Percentiles rank a stretch among this genome's conserved stretches.
Conservation (phyloP, 2,888 invertebrate genomes). For the Tupiocoris notatus region DNA sequence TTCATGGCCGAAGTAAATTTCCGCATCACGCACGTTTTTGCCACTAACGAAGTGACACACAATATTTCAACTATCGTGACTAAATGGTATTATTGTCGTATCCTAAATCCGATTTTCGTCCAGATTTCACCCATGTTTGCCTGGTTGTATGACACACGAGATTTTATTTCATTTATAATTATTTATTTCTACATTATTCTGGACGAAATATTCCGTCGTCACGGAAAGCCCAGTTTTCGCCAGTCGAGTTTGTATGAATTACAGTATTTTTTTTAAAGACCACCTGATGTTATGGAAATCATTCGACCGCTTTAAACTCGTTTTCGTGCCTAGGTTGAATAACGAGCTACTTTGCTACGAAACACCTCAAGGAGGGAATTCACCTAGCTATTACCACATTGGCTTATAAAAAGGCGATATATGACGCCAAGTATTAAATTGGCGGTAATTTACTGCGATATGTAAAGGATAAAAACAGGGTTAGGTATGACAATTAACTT, state of each 20-base stretch:
- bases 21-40: not conserved
- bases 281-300: conserved; percentile 7
- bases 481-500: not conserved
- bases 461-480: not conserved
- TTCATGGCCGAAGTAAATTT: not conserved
- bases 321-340: not conserved
- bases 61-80: not conserved
- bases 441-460: not conserved
- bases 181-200: not conserved
- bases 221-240: not conserved
- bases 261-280: not conserved
- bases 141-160: not conserved
- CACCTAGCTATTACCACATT: not conserved
- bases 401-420: not conserved
- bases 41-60: not conserved
- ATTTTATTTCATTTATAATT: not conserved
- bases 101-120: not conserved
- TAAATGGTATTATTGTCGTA: not conserved
- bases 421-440: not conserved
- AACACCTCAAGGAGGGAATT: not conserved
- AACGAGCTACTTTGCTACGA: not conserved
- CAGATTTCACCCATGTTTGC: not conserved
- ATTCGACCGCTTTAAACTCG: not conserved
- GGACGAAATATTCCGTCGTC: not conserved
- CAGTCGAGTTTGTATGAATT: not conserved